A percentile compares a stretch with the other conserved stretches of the same genome.
phyloP scores from a whole-genome alignment of 2,113 vertebrate genomes.

The Greenwoodochromis staneri region DNA sequence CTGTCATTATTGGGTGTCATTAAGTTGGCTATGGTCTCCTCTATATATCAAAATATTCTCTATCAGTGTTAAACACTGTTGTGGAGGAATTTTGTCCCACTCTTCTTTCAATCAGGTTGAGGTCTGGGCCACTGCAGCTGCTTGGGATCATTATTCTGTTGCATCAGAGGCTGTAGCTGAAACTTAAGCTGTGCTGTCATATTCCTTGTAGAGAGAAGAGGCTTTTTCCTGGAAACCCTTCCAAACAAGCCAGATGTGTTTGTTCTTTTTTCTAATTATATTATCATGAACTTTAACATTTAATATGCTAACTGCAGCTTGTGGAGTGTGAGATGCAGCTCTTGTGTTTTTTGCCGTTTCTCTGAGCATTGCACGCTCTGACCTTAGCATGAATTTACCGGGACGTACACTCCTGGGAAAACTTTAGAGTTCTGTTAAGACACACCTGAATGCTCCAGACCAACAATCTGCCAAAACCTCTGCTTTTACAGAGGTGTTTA shows the following conservation, averaged over 20 bases:
- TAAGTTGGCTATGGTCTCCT: neutral
- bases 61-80: neutral
- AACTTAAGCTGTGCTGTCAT: neutral
- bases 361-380: neutral
- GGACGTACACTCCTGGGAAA: neutral
- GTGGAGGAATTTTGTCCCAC: neutral
- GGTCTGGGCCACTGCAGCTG: neutral
- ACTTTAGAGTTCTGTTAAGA: neutral
- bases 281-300: neutral
- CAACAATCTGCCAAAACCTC: neutral
- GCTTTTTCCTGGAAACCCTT: neutral
- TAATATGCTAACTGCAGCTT: neutral
- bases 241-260: neutral
- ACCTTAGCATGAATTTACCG: neutral
- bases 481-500: neutral
- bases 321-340: neutral
- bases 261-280: neutral
- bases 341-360: neutral
- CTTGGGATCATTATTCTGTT: neutral
- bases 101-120: neutral
- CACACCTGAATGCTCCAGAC: neutral
- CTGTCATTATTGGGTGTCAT: neutral
- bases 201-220: neutral
- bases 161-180: neutral
- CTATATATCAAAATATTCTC: neutral